phyloP scores from a whole-genome alignment of 2,797 vertebrate species.

The Prionace glauca region DNA sequence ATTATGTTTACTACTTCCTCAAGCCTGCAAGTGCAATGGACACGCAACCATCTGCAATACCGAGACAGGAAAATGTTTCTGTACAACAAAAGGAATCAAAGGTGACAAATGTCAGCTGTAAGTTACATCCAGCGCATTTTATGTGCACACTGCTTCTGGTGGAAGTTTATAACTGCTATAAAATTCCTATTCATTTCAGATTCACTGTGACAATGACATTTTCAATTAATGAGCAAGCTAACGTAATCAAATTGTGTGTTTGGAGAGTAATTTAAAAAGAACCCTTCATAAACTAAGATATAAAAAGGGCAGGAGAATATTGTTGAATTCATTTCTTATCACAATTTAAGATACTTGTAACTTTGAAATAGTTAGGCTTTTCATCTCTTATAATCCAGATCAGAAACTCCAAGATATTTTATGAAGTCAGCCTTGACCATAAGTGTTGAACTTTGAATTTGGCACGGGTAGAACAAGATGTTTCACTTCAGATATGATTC shows the following conservation, averaged over 20 bases:
- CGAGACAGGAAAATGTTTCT: conserved; percentile 91
- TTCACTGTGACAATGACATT: neutral
- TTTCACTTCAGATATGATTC: too few relatives aligned
- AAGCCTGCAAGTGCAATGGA: conserved; percentile 95
- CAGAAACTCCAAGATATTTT: too few relatives aligned
- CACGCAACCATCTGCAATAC: conserved; percentile 89
- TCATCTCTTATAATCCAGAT: too few relatives aligned
- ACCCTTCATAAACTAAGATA: neutral
- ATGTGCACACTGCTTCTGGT: neutral
- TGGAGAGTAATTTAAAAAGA: neutral
- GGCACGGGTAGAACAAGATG: too few relatives aligned
- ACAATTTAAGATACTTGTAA: neutral
- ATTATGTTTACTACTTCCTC: neutral
- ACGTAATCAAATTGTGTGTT: conserved; percentile 7
- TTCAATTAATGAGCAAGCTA: conserved; percentile 21
- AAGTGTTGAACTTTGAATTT: too few relatives aligned
- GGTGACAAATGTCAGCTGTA: conserved; percentile 93
- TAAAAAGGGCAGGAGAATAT: neutral
- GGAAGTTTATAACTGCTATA: neutral
- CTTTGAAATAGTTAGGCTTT: neutral
- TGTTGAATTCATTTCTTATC: neutral
- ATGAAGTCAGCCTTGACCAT: too few relatives aligned
- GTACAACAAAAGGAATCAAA: conserved; percentile 96
- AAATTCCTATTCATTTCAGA: conserved; percentile 25
- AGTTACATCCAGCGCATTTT: conserved; percentile 53